Evolutionary conservation across 2,797 vertebrate species (phyloP), one percentile per base, ranked within the genome.

Genomic region (Sebastes cheni): DNA sequence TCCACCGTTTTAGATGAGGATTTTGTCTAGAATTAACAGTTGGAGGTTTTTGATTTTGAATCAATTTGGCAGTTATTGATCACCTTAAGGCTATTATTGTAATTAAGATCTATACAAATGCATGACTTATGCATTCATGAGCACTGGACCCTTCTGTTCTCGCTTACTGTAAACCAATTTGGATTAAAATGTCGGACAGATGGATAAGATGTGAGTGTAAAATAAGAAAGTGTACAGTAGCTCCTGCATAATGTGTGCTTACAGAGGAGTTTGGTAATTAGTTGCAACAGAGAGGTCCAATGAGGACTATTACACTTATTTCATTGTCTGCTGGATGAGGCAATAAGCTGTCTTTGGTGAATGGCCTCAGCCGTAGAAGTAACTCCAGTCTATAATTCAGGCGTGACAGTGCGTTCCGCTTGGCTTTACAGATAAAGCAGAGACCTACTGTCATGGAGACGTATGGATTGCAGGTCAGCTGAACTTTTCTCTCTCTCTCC

Each of bases 391-490:
- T 85, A 91, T 92, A 92, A 86, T 84, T 92, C 90, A 92, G 84
- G 72, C 75, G 58, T 59, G 89, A 86, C 81, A 20, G 66, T 61
- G 64, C n/a, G 72, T 88, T 93, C 64, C 61, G 29, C 81, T 85
- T 72, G 84, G 80, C 88, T 91, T 80, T 84, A 83, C 89, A 77
- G 78, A 88, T 90, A 66, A 77, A 89, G 84, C 68, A 75, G 81
- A 88, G 78, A 68, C 73, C 60, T 52, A 78, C 77, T 90, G 87
- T 92, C 92, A 86, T 55, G 59, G 81, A 93, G 89, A 91, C 85
- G 61, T 92, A 94, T 90, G 88, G 91, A 92, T 91, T 72, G 75
- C 69, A 89, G 94, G 90, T 94, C 91, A 91, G 84, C 81, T 91
- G 90, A 94, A 93, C 92, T 86, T 87, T 90, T 86, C 81, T 77